Evolutionary conservation across 2,888 invertebrate genomes (phyloP), one percentile per base, ranked within the genome.

Genomic region (Electrophaes corylata): DNA sequence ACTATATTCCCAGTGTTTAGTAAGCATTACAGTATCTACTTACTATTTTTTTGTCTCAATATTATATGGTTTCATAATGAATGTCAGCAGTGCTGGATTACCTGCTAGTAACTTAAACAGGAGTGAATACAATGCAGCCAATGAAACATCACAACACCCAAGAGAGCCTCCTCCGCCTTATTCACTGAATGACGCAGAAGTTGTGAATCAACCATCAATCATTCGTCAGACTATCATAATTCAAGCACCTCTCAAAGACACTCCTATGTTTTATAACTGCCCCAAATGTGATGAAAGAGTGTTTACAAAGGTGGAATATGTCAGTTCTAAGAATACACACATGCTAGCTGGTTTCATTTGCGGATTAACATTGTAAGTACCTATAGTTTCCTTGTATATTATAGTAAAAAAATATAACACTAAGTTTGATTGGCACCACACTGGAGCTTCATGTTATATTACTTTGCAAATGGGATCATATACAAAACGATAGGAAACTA

Each of bases 261-360:
- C 59, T 6, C 88, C 90, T 3, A 76, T 78, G 14, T 71, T 76
- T 50, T 83, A 77, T 47, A 77, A 76, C 47, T 91, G 91, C 61
- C 83, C 80, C 10, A 73, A 68, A 33, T 91, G 91, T 69, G 74
- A 73, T 45, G 75, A 84, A 67, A 79, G 78, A 64, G 73, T 80
- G 12, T 64, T 87, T 16, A 89, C 91, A 10, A 82, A 77, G 72
- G 85, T 91, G 37, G 68, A 82, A 61, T 80, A 83, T 72, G 77
- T 80, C n/a, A 88, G 79, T 67, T 81, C 90, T 8, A 77, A 75
- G 33, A 86, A 81, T 73, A 90, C 91, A 54, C 90, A 91, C 60
- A 75, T 91, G 79, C 51, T 87, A 18, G 88, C 90, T 65, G 91
- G 91, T 44, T 91, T 90, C 59, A 72, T 91, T 65, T 88, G 84